Conservation (phyloP, 1,140 invertebrate species). For the Drosophila triauraria region DNA sequence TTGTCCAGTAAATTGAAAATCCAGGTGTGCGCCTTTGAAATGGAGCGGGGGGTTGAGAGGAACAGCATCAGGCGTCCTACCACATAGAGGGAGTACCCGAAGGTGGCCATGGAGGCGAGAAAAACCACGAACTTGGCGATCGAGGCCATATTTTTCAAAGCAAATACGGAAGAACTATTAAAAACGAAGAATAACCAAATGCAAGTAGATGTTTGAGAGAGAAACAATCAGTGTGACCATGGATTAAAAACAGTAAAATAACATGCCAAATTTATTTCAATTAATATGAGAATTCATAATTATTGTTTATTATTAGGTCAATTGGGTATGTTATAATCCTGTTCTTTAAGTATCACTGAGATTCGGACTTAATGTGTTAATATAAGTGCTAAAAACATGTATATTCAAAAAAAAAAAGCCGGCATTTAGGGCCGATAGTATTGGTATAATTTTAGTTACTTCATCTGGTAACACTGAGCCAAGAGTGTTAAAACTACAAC, state of each 20-base stretch:
- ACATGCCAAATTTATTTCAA: too few relatives aligned
- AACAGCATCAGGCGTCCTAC: conserved; percentile 74
- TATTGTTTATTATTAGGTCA: too few relatives aligned
- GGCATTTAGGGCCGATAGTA: neutral
- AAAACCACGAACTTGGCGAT: conserved; percentile 62
- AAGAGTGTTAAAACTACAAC: neutral
- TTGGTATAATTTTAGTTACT: neutral
- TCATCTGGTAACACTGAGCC: neutral
- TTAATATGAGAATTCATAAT: too few relatives aligned
- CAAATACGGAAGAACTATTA: neutral
- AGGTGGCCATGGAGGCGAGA: conserved; percentile 57
- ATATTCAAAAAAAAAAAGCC: neutral
- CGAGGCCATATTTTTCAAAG: conserved; percentile 46
- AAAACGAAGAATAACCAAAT: neutral
- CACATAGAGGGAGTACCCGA: conserved; percentile 75
- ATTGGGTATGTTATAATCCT: neutral
- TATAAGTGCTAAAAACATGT: too few relatives aligned
- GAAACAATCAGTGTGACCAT: neutral
- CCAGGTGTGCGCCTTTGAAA: conserved; percentile 72
- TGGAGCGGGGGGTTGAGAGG: conserved; percentile 62
- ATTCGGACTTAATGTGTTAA: too few relatives aligned
- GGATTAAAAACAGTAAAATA: neutral
- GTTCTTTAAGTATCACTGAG: too few relatives aligned
- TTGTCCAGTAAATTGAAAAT: conserved; percentile 82
- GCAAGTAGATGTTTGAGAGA: neutral